Base-by-base conservation (phyloP, 2,113 vertebrate species). In the Columba janthina region DNA sequence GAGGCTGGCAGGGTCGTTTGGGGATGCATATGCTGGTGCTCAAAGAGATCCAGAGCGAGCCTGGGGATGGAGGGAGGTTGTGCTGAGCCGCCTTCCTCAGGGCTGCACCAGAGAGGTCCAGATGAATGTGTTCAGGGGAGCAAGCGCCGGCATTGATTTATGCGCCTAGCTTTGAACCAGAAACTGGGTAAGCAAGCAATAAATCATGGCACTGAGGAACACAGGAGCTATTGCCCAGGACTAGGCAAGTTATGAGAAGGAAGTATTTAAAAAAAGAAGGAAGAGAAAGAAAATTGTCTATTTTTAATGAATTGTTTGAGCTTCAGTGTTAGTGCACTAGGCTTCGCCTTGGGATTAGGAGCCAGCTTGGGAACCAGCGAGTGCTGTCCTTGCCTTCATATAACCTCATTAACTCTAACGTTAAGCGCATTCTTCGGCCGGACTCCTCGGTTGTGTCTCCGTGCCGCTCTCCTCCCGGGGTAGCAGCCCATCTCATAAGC, bases 401-500 rank as follows among this genome's bases (percentile, higher is more conserved):
- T 90, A 95, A 97, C 94, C 94, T 97, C 93, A 89, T 96, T 94
- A 97, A 93, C 95, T 94, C 94, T 25, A 95, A 96, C 95, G 92
- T 66, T 44, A 88, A 95, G 78, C 96, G 89, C 95, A 91, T 96
- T 95, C 91, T 77, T 53, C 7, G 73, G 85, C 88, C 2, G 29
- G 67, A 22, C 83, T 92, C 74, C 62, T 36, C 4, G 34, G 57
- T 34, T 24, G 71, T 76, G 72, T 92, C 77, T 88, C 82, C 17
- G 2, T 42, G 91, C 91, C n/a, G 61, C 91, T 48, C 88, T 57
- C 93, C 93, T 96, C 88, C 78, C 57, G 4, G 95, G 94, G 58
- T 61, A 74, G 91, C 40, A 71, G 90, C 94, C 93, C 94, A 96
- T 86, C 90, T 91, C 86, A 74, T 32, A 85, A 79, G 36, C 94